phyloP scores from a whole-genome alignment of 2,113 vertebrate species.

The Mus spicilegus region DNA sequence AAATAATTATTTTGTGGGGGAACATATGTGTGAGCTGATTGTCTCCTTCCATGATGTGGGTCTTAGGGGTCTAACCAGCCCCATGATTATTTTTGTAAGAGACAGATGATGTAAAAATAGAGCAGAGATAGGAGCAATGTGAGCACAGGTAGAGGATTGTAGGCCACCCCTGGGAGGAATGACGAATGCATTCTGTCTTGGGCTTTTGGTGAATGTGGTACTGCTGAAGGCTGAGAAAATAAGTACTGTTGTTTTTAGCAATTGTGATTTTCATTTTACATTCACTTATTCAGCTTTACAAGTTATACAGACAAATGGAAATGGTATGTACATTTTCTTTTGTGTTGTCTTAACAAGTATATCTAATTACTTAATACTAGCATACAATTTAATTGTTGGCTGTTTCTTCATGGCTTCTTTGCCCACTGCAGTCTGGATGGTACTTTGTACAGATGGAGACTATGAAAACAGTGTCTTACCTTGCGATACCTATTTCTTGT shows the following conservation, averaged over 20 bases:
- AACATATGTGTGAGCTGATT: no score
- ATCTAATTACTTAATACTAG: constrained; percentile 35
- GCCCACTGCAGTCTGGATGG: background rate
- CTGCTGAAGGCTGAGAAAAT: background rate
- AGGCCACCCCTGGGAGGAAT: background rate
- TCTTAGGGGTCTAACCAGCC: background rate
- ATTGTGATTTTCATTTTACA: constrained; percentile 31
- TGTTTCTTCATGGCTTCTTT: background rate
- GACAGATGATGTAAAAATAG: background rate
- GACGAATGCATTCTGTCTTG: background rate
- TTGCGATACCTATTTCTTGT: constrained; percentile 92
- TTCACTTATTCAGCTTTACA: background rate
- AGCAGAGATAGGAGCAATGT: background rate
- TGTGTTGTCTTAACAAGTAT: background rate
- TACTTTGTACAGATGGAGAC: background rate
- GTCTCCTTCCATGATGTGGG: background rate
- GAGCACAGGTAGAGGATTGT: background rate
- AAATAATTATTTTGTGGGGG: background rate
- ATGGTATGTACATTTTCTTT: background rate
- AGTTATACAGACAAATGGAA: background rate
- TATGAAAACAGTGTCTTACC: constrained; percentile 85
- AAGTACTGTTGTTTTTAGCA: background rate
- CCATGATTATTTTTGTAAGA: background rate
- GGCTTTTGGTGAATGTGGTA: background rate
- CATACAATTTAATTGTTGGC: constrained; percentile 9